phyloP scores from a whole-genome alignment of 2,888 invertebrate species.

The Anarsia innoxiella region DNA sequence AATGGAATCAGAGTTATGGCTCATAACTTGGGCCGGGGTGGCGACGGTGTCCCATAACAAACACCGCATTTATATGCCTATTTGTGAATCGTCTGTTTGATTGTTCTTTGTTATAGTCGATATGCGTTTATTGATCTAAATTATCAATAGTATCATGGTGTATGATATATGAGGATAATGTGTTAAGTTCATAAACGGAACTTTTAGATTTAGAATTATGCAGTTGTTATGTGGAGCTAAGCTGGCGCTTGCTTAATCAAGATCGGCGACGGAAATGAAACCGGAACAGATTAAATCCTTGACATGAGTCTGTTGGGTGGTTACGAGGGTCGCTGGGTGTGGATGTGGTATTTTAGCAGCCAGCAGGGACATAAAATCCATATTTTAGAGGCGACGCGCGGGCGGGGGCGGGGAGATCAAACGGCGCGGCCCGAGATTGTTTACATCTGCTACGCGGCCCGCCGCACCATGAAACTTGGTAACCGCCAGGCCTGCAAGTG shows the following conservation, averaged over 20 bases:
- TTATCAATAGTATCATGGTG: neutral
- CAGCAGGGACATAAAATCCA: slow-evolving; percentile 68
- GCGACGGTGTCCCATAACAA: slow-evolving; percentile 43
- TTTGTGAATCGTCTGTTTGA: slow-evolving; percentile 25
- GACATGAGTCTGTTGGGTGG: slow-evolving; percentile 27
- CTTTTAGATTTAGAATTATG: too few relatives aligned
- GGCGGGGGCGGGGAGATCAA: slow-evolving; percentile 61
- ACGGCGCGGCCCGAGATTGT: slow-evolving; percentile 70
- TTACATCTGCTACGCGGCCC: slow-evolving; percentile 69
- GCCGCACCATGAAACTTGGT: slow-evolving; percentile 63
- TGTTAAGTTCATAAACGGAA: too few relatives aligned
- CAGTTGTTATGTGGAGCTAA: too few relatives aligned
- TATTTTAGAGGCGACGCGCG: slow-evolving; percentile 62
- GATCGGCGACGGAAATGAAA: too few relatives aligned
- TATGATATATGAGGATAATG: too few relatives aligned
- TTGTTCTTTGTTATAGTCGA: slow-evolving; percentile 21
- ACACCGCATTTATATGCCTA: slow-evolving; percentile 42
- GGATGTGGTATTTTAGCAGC: slow-evolving; percentile 67
- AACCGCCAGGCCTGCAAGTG: slow-evolving; percentile 57
- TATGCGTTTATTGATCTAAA: slow-evolving; percentile 27
- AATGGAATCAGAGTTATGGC: slow-evolving; percentile 71
- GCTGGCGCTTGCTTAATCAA: too few relatives aligned
- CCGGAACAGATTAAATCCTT: slow-evolving; percentile 19
- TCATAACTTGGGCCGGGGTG: slow-evolving; percentile 53
- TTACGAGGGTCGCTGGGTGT: slow-evolving; percentile 58